phyloP scores from a whole-genome alignment of 2,888 invertebrate genomes.

The Barypeithes pellucidus region DNA sequence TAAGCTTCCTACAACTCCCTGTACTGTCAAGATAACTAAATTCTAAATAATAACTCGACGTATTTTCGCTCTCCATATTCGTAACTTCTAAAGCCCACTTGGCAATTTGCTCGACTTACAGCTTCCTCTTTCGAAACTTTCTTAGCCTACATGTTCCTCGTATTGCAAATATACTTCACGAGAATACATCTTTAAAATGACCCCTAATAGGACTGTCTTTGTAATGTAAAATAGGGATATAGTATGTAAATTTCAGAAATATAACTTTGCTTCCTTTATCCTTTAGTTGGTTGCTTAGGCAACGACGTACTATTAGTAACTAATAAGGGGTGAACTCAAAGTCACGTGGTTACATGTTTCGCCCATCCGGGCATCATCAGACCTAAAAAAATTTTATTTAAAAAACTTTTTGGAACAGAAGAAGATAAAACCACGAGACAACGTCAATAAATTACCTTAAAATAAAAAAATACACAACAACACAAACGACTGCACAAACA shows the following conservation, averaged over 20 bases:
- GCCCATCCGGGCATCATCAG: too few species aligned
- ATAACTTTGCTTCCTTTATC: neutral
- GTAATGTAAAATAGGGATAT: neutral
- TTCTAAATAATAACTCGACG: slow-evolving; percentile 16
- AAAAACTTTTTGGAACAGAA: too few species aligned
- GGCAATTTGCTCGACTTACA: slow-evolving; percentile 3
- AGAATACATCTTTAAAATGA: neutral
- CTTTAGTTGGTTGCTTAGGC: neutral
- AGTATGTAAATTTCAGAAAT: neutral
- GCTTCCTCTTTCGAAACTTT: slow-evolving; percentile 1
- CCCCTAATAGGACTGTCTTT: neutral
- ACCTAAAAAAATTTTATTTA: too few species aligned
- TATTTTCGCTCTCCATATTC: slow-evolving; percentile 17
- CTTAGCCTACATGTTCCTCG: neutral
- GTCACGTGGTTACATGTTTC: too few species aligned
- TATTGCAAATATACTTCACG: neutral
- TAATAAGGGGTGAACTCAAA: too few species aligned
- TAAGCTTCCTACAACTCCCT: slow-evolving; percentile 5
- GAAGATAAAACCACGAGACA: too few species aligned
- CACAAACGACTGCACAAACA: too few species aligned
- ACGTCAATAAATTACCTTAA: too few species aligned
- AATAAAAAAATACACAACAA: too few species aligned
- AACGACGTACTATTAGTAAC: too few species aligned
- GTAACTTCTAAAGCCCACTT: slow-evolving; percentile 18
- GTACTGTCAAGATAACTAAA: slow-evolving; percentile 19